Base-by-base conservation (phyloP, 2,797 vertebrate species). In the Orestias chungarensis region DNA sequence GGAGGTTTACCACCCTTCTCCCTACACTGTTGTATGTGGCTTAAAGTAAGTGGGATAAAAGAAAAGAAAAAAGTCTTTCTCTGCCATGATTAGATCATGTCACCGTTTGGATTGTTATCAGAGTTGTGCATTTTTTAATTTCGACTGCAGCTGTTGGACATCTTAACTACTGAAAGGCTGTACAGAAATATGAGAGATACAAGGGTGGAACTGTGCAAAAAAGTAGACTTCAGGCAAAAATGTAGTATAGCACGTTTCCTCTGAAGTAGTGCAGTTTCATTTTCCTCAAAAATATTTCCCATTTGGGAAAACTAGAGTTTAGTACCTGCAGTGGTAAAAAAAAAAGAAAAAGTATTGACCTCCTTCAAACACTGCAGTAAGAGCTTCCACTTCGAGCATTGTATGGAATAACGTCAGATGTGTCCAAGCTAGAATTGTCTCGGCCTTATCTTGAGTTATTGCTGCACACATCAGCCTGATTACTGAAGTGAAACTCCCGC, bases 401-500 rank as follows among this genome's bases (percentile, higher is more conserved):
- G 67, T 3, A 29, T 49, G 66, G 72, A 80, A 86, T 82, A 77
- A 61, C 1, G 18, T 71, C 66, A 64, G 68, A 79, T 75, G 77
- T 81, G 52, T 79, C 27, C 66, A 61, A 74, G 61, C 23, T 72
- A 69, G 55, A 75, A 76, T 67, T 77, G 68, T 82, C 50, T 66
- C 31, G 0, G 42, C 33, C 69, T 79, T 84, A 86, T 84, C 79
- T 77, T 15, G 0, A 31, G 42, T 76, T 71, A 65, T 38, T 75
- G 71, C 76, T 66, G 38, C 75, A 42, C 75, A 89, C 78, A 59
- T 47, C 73, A 67, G 78, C 66, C 76, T 79, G 88, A 78, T 84
- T 77, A 77, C 77, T 73, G 76, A 87, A 73, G 82, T 83, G 83
- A 82, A 78, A 76, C 86, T 68, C 31, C 46, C 7, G n/a, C 43